phyloP scores from a whole-genome alignment of 2,797 vertebrate species.

The Eulemur albifrons region DNA sequence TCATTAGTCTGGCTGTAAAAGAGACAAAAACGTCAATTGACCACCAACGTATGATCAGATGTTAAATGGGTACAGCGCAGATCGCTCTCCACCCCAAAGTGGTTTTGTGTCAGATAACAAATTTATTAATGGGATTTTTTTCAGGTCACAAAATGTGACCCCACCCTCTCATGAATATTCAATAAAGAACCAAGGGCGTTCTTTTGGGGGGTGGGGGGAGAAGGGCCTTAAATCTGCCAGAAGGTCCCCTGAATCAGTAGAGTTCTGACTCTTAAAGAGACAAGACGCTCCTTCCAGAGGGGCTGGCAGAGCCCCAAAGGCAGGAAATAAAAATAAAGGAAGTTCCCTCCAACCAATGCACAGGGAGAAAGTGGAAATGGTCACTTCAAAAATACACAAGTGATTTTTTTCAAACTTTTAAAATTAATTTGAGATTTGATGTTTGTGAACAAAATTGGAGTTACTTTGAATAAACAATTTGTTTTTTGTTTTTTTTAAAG shows the following conservation, averaged over 20 bases:
- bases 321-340: conserved; percentile 71
- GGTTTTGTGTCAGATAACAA: conserved; percentile 81
- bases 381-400: conserved; percentile 42
- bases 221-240: conserved; percentile 81
- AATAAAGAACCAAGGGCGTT: conserved; percentile 77
- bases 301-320: conserved; percentile 16
- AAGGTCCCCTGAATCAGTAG: conserved; percentile 63
- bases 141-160: conserved; percentile 82
- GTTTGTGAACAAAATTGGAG: conserved; percentile 8
- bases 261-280: conserved; percentile 79
- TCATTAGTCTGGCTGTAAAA: conserved; percentile 62
- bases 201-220: conserved; percentile 15
- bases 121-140: conserved; percentile 84
- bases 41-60: conserved; percentile 73
- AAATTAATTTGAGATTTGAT: neutral
- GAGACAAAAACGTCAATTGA: conserved; percentile 76
- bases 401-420: neutral
- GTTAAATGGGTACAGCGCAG: conserved; percentile 68
- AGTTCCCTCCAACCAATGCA: conserved; percentile 51
- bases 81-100: conserved; percentile 75
- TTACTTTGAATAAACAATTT: neutral
- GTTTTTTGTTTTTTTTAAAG: neutral
- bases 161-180: conserved; percentile 87
- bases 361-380: conserved; percentile 32
- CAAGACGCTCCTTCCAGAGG: conserved; percentile 13